A percentile compares a stretch with the other conserved stretches of the same genome.
Conservation (phyloP, 1,140 invertebrate genomes). For the Aphelenchoides besseyi region DNA sequence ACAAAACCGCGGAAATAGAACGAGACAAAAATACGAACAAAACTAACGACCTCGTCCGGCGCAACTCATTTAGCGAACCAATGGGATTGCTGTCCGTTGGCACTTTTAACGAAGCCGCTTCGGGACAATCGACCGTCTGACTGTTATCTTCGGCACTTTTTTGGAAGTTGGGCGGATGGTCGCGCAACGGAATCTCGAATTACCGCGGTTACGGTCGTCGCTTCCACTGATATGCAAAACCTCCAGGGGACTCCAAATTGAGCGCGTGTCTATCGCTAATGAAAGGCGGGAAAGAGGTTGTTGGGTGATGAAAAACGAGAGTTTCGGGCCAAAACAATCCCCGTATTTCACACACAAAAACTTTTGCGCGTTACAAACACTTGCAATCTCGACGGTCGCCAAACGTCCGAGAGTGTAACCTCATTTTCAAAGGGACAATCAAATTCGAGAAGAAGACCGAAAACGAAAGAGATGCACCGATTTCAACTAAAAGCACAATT, state of each 20-base stretch:
- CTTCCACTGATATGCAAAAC: neutral
- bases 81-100: neutral
- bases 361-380: too few relatives aligned
- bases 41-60: conserved; percentile 1
- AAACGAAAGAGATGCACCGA: too few relatives aligned
- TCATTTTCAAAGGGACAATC: too few relatives aligned
- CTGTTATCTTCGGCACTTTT: neutral
- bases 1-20: too few relatives aligned
- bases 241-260: neutral
- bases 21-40: too few relatives aligned
- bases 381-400: too few relatives aligned
- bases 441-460: too few relatives aligned
- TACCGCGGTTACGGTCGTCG: neutral
- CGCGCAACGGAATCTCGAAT: neutral
- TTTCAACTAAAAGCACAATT: too few relatives aligned
- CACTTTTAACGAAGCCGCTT: neutral
- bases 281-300: conserved; percentile 1
- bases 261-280: neutral
- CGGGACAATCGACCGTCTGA: neutral
- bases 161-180: neutral
- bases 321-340: neutral
- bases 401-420: too few relatives aligned
- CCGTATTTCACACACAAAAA: too few relatives aligned
- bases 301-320: neutral
- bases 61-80: neutral